Evolutionary conservation across 2,888 invertebrate genomes (phyloP), one percentile per base, ranked within the genome.

Genomic region (Biston stratarius): DNA sequence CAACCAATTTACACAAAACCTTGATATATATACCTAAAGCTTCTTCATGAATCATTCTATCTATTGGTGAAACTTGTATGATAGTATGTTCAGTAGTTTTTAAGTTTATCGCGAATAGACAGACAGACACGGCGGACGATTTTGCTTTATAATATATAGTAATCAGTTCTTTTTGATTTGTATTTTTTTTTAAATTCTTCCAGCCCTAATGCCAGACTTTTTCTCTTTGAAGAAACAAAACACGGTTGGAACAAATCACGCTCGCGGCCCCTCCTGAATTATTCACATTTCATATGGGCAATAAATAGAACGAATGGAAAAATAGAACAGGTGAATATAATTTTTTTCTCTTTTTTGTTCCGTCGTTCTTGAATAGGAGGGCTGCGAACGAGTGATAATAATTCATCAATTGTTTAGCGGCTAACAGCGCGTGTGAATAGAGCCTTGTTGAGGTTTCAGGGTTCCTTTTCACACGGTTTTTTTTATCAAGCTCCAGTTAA

Each of bases 391-490:
- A 91, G 76, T 83, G 92, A 91, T 92, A 91, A 92, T 92, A 92
- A 91, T 82, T 92, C 92, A 91, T 85, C 87, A 85, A 92, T 92
- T 92, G 92, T 92, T 91, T 90, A 89, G 86, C 82, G 80, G 73
- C 82, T 80, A 81, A 80, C 80, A 77, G 78, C 74, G 73, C 78
- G 77, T 78, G 77, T 77, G 77, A 83, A 82, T 82, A 77, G 74
- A 73, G 61, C 71, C 63, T 52, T 73, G 69, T 73, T 71, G 67
- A 67, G 64, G 62, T 73, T 75, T 77, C 74, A 71, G 67, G 62
- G 58, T 72, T 72, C 64, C 66, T 60, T 7, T 57, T 34, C 49
- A 42, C 42, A 42, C 9, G 9, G 40, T 24, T 24, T 24, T 2
- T 24, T 24, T 2, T 2, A 24, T 24, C 3, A 24, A 2, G 24